Evolutionary conservation across 2,797 vertebrate species (phyloP).

Genomic region (Channallabes apus): DNA sequence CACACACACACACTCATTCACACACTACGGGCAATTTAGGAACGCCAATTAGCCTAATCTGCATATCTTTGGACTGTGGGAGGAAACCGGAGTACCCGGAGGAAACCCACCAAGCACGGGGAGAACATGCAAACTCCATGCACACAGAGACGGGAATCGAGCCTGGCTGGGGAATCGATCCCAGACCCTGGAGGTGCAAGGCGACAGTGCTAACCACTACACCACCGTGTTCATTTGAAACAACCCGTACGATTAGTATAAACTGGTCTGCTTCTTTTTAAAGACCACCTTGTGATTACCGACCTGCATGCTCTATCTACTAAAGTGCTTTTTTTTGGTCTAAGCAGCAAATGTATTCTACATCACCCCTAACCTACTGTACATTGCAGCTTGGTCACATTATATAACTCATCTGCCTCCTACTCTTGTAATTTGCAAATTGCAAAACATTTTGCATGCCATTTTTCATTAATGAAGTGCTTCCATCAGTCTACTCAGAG

Average conservation of each 20-base stretch:
- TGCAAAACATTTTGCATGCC: conserved; percentile 36
- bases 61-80: too few relatives aligned
- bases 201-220: too few relatives aligned
- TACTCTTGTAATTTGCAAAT: conserved; percentile 47
- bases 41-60: too few relatives aligned
- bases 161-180: too few relatives aligned
- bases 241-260: not conserved
- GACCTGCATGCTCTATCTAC: not conserved
- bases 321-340: conserved; percentile 9
- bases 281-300: conserved; percentile 19
- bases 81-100: too few relatives aligned
- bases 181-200: too few relatives aligned
- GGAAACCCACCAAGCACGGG: too few relatives aligned
- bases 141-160: too few relatives aligned
- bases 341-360: conserved; percentile 15
- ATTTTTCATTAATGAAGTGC: conserved; percentile 55
- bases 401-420: conserved; percentile 44
- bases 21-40: too few relatives aligned
- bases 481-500: conserved; percentile 48
- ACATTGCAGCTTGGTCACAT: conserved; percentile 33
- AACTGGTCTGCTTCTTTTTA: not conserved
- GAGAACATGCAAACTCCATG: too few relatives aligned
- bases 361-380: conserved; percentile 12
- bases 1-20: too few relatives aligned
- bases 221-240: not conserved